phyloP scores from a whole-genome alignment of 2,113 vertebrate species.

The Acrocephalus kingi region DNA sequence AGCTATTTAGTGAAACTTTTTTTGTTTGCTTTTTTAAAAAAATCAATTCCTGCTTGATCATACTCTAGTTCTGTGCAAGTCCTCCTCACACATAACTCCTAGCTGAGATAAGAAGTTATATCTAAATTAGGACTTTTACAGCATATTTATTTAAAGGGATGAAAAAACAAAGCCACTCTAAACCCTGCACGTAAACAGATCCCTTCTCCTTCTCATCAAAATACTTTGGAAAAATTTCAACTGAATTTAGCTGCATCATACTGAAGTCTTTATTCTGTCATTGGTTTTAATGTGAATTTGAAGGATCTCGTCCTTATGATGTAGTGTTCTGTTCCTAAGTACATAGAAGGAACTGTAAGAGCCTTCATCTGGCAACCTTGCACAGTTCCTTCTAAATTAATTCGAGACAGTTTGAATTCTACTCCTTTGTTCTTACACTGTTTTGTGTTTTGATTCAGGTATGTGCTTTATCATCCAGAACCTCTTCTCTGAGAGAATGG shows the following conservation, averaged over 20 bases:
- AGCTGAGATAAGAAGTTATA: background rate
- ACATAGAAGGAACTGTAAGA: background rate
- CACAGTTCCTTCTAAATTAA: background rate
- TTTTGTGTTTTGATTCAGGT: slow-evolving; percentile 68
- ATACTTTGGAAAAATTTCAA: background rate
- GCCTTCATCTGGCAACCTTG: no score
- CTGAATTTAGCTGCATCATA: background rate
- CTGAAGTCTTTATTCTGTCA: background rate
- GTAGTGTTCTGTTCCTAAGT: background rate
- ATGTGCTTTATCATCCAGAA: slow-evolving; percentile 73
- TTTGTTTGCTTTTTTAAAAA: no score
- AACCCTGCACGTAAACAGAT: background rate
- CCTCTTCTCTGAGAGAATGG: slow-evolving; percentile 71
- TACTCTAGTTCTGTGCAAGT: background rate
- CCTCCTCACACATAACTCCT: background rate
- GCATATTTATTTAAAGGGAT: background rate
- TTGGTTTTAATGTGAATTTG: background rate
- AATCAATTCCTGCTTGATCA: background rate
- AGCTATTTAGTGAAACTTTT: background rate
- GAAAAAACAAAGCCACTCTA: background rate
- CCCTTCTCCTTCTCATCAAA: background rate
- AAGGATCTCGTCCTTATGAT: background rate
- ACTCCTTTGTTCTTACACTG: background rate
- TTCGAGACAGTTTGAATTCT: background rate
- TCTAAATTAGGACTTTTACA: background rate